Conservation (phyloP, 2,888 invertebrate genomes). For the Clitarchus hookeri region DNA sequence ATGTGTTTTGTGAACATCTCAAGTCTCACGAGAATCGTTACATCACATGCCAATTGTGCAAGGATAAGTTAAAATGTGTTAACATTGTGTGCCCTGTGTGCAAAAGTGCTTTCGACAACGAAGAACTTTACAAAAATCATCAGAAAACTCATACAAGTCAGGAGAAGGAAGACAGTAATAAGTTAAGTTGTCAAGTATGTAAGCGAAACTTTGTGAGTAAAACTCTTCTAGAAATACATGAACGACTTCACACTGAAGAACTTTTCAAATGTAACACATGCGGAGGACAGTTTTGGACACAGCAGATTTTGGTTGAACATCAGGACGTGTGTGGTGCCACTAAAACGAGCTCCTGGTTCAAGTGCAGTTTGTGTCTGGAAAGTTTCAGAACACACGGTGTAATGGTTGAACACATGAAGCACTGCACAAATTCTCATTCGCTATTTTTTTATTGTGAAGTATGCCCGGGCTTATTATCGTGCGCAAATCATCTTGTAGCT, state of each 20-base stretch:
- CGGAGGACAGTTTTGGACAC: conserved; percentile 1
- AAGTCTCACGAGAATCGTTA: conserved; percentile 7
- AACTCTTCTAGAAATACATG: neutral
- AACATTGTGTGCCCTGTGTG: neutral
- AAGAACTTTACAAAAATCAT: neutral
- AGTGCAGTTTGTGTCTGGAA: neutral
- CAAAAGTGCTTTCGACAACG: neutral
- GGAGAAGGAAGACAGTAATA: neutral
- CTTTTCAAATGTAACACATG: neutral
- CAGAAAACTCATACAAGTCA: conserved; percentile 1
- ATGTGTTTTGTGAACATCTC: neutral
- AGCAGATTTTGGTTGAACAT: neutral
- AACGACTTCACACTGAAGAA: neutral
- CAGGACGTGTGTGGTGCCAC: neutral
- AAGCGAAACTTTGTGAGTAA: neutral
- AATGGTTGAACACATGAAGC: neutral
- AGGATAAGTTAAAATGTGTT: neutral
- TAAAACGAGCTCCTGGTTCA: neutral
- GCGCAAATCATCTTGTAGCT: neutral
- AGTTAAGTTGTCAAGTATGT: neutral
- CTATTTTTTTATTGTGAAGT: neutral
- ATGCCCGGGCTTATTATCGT: neutral
- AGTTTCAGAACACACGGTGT: neutral
- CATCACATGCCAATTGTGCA: neutral
- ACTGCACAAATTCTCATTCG: neutral